Percentiles rank a stretch among this genome's conserved stretches.
Conservation (phyloP, 2,113 vertebrate genomes). For the Lontra canadensis region DNA sequence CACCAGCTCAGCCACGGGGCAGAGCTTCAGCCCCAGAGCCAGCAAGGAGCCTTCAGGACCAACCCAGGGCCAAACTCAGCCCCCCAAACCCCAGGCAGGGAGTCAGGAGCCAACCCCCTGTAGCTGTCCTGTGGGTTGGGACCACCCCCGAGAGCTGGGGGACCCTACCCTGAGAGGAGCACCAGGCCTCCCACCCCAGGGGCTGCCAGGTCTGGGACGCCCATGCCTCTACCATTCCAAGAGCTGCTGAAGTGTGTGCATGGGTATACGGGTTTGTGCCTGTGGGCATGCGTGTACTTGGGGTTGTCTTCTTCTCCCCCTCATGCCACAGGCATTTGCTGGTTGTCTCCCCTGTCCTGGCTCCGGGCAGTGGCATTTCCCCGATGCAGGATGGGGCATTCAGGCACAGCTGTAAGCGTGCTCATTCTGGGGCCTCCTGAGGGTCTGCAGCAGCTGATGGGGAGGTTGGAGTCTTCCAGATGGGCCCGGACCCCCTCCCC, state of each 20-base stretch:
- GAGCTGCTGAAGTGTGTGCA: neutral
- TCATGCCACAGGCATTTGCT: neutral
- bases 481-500: neutral
- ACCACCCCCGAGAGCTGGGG: too few species aligned
- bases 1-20: neutral
- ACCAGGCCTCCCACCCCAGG: too few species aligned
- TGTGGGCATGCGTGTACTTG: neutral
- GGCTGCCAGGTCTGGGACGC: neutral
- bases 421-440: neutral
- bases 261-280: rapidly evolving
- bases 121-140: neutral
- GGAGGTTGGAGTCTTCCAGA: neutral
- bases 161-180: neutral
- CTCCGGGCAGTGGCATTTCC: neutral
- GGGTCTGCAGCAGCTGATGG: neutral
- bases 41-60: neutral
- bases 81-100: neutral
- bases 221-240: neutral
- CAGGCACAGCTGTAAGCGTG: neutral
- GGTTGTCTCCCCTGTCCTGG: neutral
- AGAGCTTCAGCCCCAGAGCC: neutral
- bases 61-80: neutral
- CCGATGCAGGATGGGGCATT: neutral
- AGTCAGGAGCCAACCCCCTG: neutral
- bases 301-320: neutral